Base-by-base conservation (phyloP, 2,113 vertebrate species). In the Nestor notabilis region DNA sequence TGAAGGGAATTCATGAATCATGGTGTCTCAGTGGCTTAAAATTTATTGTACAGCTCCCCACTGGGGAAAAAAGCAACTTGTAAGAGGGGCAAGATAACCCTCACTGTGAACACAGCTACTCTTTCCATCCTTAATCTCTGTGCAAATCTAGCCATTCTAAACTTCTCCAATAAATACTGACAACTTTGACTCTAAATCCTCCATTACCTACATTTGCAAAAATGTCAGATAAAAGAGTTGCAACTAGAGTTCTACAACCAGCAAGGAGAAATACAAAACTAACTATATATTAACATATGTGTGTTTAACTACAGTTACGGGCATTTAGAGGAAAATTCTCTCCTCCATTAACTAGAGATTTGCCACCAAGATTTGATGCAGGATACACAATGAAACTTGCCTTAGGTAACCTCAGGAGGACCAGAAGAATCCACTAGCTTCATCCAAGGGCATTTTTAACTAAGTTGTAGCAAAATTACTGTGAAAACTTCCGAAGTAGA, bases 391-490 rank as follows among this genome's bases (percentile, higher is more conserved):
- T 4, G 9, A 94, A 97, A 95, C 44, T 92, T 95, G 90, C 90
- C 90, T 93, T 90, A 94, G 92, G 94, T 95, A 93, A 72, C 66
- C 92, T 96, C 94, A 95, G 63, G 90, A 97, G 85, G 66, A 91
- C 90, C 17, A 84, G 75, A 94, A 52, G 66, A 75, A 35, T 53
- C 31, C 81, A 65, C 52, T 64, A 97, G 20, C 56, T 85, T 90
- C 52, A 92, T 93, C 66, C 47, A 94, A 85, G 92, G 96, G 95
- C 43, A 97, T 88, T 94, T 93, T 95, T 95, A 97, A 96, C 61
- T 92, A 96, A 83, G 11, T 65, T 83, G 27, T 16, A 96, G 29
- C 11, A 96, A 94, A 96, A 96, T 80, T 86, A 88, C 70, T 52
- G 20, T 41, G 33, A 83, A 94, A 95, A 93, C 21, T 83, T 94